phyloP scores from a whole-genome alignment of 2,797 vertebrate species.

The Protonibea diacanthus region DNA sequence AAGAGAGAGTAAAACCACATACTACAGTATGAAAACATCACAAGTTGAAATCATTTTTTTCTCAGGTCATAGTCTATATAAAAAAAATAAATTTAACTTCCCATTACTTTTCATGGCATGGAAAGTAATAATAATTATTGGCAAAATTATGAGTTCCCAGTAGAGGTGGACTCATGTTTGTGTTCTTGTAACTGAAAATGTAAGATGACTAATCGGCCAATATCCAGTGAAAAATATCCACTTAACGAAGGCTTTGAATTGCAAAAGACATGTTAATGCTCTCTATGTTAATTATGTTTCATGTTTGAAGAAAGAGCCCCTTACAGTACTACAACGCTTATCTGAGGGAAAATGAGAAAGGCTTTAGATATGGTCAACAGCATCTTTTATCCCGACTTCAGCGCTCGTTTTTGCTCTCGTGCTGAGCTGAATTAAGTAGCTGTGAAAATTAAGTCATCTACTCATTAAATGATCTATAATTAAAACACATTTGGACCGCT shows the following conservation, averaged over 20 bases:
- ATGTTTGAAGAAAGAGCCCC: slow-evolving; percentile 1
- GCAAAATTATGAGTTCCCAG: background rate
- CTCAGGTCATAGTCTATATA: background rate
- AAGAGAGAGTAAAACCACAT: background rate
- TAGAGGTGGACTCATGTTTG: background rate
- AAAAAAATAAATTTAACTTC: slow-evolving; percentile 20
- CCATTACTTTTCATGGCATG: background rate
- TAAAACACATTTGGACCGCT: slow-evolving; percentile 64
- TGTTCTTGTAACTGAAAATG: background rate
- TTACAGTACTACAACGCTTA: background rate
- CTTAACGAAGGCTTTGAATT: slow-evolving; percentile 16
- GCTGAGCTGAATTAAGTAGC: slow-evolving; percentile 37
- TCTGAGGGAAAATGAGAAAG: slow-evolving; percentile 7
- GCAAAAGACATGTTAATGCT: slow-evolving; percentile 2
- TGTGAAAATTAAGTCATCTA: slow-evolving; percentile 46
- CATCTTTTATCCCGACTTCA: slow-evolving; percentile 17
- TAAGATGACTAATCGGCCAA: slow-evolving; percentile 6
- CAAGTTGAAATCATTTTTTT: no score
- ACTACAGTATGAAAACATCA: background rate
- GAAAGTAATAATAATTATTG: background rate
- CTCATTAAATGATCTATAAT: slow-evolving; percentile 66
- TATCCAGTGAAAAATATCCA: background rate
- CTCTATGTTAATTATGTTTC: background rate
- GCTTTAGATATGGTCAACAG: slow-evolving; percentile 27
- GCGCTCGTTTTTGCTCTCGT: background rate